Conservation (phyloP, 1,140 invertebrate species). For the Caenorhabditis inopinata region DNA sequence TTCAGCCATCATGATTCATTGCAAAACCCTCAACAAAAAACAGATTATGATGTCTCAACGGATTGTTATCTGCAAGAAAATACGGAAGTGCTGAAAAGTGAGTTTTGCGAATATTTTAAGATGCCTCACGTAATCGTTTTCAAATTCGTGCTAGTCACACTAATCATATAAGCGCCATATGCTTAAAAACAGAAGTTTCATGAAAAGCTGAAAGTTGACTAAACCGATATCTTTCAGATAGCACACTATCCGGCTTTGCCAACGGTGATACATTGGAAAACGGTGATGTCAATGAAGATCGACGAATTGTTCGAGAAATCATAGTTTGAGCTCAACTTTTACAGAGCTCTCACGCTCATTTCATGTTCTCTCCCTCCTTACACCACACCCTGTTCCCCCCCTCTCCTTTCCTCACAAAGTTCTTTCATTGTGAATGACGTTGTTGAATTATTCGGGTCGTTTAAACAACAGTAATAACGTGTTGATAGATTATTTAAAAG, state of each 20-base stretch:
- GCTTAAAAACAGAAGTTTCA: too few relatives aligned
- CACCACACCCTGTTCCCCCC: not conserved
- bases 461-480: constrained; percentile 15
- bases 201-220: too few relatives aligned
- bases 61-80: constrained; percentile 25
- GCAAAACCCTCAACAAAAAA: not conserved
- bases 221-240: not conserved
- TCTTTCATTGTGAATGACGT: constrained; percentile 26
- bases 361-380: too few relatives aligned
- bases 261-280: not conserved
- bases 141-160: too few relatives aligned
- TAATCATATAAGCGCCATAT: too few relatives aligned
- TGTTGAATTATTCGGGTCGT: constrained; percentile 28
- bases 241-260: not conserved
- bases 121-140: too few relatives aligned
- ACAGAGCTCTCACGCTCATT: too few relatives aligned
- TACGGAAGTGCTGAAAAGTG: not conserved
- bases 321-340: constrained; percentile 14
- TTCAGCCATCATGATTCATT: not conserved
- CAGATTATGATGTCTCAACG: not conserved
- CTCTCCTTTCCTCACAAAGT: not conserved
- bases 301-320: constrained; percentile 40
- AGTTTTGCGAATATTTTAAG: not conserved
- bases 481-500: not conserved
- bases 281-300: not conserved